These are phyloP conservation scores for Poeciliopsis infans DNA, from an alignment of 2,797 vertebrate species.

Conservation along the genomic window DNA sequence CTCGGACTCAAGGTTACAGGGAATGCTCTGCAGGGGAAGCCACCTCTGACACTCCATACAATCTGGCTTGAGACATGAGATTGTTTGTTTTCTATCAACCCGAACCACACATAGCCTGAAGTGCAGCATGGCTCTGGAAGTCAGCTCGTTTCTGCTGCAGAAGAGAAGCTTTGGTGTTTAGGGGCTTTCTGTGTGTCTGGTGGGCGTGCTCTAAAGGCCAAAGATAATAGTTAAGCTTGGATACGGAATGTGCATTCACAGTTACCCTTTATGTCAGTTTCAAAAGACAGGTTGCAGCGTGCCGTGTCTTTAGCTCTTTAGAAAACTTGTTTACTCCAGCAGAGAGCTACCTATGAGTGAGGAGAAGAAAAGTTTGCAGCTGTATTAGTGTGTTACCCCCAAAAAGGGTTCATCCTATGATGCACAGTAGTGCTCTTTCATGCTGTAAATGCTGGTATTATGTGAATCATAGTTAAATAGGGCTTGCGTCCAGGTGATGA, in stretches of 20 bases:
- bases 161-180: constrained; percentile 37
- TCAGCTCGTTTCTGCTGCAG: constrained; percentile 13
- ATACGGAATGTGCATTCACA: constrained; percentile 52
- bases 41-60: constrained; percentile 30
- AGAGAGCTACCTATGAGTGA: background rate
- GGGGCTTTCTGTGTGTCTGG: constrained; percentile 27
- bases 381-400: constrained; percentile 15
- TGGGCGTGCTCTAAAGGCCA: constrained; percentile 26
- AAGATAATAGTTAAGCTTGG: constrained; percentile 43
- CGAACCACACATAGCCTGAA: constrained; percentile 8
- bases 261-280: constrained; percentile 27
- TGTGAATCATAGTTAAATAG: constrained; percentile 44
- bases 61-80: constrained; percentile 36
- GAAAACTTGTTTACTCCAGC: constrained; percentile 41
- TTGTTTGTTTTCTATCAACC: constrained; percentile 29
- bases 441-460: constrained; percentile 47
- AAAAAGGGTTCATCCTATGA: constrained; percentile 25
- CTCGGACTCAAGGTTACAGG: constrained; percentile 61
- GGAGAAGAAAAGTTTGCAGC: constrained; percentile 18
- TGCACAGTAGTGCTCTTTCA: constrained; percentile 37
- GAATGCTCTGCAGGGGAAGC: constrained; percentile 48
- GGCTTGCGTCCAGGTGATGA: constrained; percentile 48
- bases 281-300: constrained; percentile 62
- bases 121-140: constrained; percentile 24
- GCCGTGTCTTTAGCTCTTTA: constrained; percentile 29